These are phyloP conservation scores for Diprion similis DNA, from an alignment of 1,140 invertebrate species.

Conservation along the genomic window DNA sequence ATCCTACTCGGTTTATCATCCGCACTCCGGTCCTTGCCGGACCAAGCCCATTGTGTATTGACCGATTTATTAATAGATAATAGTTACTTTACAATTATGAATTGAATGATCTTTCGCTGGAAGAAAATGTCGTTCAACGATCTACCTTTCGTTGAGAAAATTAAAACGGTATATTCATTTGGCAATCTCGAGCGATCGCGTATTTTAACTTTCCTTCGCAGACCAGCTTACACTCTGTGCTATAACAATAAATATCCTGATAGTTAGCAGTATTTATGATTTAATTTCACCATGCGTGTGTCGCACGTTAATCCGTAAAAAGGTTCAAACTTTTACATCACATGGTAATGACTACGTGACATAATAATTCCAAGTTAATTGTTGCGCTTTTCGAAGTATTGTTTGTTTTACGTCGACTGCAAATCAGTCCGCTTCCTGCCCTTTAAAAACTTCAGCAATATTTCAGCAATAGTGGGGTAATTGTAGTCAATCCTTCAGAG, in stretches of 20 bases:
- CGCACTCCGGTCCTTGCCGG: constrained; percentile 36
- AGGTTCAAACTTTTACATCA: neutral
- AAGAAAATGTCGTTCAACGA: neutral
- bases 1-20: constrained; percentile 7
- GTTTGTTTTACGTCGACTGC: neutral
- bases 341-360: neutral
- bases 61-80: constrained; percentile 42
- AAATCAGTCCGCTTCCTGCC: too few relatives aligned
- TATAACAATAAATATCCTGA: too few relatives aligned
- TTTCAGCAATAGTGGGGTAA: too few relatives aligned
- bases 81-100: constrained; percentile 16
- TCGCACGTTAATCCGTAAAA: neutral
- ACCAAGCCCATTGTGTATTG: constrained; percentile 50
- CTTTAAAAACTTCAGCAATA: too few relatives aligned
- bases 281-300: neutral
- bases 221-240: too few relatives aligned
- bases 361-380: neutral
- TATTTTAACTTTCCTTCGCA: too few relatives aligned
- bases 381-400: neutral
- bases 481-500: neutral
- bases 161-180: too few relatives aligned
- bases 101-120: neutral
- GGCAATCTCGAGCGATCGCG: too few relatives aligned
- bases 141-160: too few relatives aligned
- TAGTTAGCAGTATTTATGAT: neutral